A percentile compares a stretch with the other conserved stretches of the same genome.
Conservation (phyloP, 2,888 invertebrate species). For the Ophion costatus region DNA sequence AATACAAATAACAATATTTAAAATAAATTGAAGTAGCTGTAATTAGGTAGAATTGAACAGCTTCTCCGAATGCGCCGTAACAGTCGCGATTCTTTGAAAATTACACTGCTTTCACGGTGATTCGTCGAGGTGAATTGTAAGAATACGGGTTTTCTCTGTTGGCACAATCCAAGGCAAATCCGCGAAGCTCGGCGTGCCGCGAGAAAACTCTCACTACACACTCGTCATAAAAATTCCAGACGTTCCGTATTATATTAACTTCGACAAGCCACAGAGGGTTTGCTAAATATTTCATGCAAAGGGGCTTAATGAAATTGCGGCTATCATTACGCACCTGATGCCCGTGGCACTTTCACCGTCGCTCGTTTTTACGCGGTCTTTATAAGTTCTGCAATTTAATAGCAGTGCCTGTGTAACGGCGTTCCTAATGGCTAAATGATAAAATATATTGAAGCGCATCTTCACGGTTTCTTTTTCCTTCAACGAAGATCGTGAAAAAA, state of each 20-base stretch:
- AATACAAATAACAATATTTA: not conserved
- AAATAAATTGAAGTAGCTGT: not conserved
- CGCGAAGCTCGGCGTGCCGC: not conserved
- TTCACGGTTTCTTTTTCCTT: not conserved
- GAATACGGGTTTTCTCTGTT: not conserved
- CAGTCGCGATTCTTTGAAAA: not conserved
- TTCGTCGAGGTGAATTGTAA: not conserved
- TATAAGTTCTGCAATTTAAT: constrained; percentile 15
- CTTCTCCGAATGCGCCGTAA: not conserved
- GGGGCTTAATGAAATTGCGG: constrained; percentile 6
- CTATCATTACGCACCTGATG: constrained; percentile 59
- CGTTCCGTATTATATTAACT: not conserved
- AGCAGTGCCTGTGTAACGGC: not conserved
- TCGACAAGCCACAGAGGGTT: not conserved
- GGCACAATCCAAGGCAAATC: not conserved
- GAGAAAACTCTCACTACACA: not conserved
- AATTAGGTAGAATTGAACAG: not conserved
- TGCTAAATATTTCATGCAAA: not conserved
- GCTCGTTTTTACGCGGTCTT: not conserved
- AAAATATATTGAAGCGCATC: constrained; percentile 16
- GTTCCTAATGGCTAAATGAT: not conserved
- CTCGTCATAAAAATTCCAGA: not conserved
- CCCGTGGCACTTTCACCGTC: constrained; percentile 59
- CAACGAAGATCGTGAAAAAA: constrained; percentile 10
- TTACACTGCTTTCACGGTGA: not conserved